A percentile compares a stretch with the other conserved stretches of the same genome.
Evolutionary conservation across 2,888 invertebrate species (phyloP).

Genomic region (Eupithecia vulgata): DNA sequence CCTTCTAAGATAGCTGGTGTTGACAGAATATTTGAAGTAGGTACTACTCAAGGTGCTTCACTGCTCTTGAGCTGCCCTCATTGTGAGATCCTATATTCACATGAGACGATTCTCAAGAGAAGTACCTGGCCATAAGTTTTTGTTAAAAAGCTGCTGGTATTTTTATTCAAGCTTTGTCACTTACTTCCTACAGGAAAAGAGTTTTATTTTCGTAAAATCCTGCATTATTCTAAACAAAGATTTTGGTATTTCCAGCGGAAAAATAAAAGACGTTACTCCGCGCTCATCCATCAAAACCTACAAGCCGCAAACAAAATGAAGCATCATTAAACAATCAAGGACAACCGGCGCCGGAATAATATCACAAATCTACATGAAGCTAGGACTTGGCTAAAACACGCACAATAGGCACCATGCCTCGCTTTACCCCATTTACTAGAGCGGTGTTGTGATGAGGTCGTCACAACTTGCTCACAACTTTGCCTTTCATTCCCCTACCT

Average conservation of each 20-base stretch:
- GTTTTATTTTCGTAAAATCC: constrained; percentile 4
- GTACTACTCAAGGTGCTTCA: neutral
- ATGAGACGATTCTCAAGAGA: constrained; percentile 3
- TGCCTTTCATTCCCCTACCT: constrained; percentile 31
- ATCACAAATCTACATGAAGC: constrained; percentile 37
- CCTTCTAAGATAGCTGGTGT: neutral
- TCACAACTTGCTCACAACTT: constrained; percentile 61
- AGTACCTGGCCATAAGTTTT: neutral
- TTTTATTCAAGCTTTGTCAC: neutral
- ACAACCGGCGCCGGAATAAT: constrained; percentile 43
- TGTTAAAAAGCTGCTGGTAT: neutral
- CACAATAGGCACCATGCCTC: constrained; percentile 50
- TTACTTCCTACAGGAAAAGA: constrained; percentile 1
- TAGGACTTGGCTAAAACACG: constrained; percentile 43
- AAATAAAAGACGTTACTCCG: constrained; percentile 25
- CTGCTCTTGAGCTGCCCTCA: neutral
- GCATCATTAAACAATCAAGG: constrained; percentile 46
- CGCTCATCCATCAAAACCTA: constrained; percentile 33
- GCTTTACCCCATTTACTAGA: constrained; percentile 56
- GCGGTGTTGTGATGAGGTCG: constrained; percentile 60
- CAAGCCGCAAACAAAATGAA: constrained; percentile 40
- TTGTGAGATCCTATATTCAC: constrained; percentile 6
- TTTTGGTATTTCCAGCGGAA: constrained; percentile 4
- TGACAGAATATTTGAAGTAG: constrained; percentile 7
- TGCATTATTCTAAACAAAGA: constrained; percentile 9